These are phyloP conservation scores for Ctenoplectra terminalis DNA, from an alignment of 1,140 invertebrate genomes.

Conservation along the genomic window DNA sequence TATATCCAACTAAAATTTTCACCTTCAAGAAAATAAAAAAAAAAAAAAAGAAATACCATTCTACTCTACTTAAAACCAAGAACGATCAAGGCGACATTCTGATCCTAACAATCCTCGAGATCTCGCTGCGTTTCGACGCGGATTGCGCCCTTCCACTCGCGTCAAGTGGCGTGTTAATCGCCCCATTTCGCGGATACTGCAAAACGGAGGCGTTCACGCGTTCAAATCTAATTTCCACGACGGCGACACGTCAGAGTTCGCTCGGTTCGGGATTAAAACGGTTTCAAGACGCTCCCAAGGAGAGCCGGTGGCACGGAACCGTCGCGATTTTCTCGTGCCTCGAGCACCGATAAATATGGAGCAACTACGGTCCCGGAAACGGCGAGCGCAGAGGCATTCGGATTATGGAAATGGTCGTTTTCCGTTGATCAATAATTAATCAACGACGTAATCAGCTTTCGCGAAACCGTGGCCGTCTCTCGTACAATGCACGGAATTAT, in stretches of 20 bases:
- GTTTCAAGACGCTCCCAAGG: neutral
- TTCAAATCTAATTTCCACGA: neutral
- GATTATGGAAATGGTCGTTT: constrained; percentile 29
- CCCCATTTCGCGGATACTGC: neutral
- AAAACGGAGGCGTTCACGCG: too few relatives aligned
- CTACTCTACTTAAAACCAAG: neutral
- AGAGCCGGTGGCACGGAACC: neutral
- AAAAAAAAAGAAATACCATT: too few relatives aligned
- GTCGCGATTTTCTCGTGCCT: neutral
- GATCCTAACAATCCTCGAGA: neutral
- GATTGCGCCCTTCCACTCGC: neutral
- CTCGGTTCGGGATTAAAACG: constrained; percentile 20
- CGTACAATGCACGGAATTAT: constrained; percentile 12
- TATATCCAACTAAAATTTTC: too few relatives aligned
- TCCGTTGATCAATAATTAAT: constrained; percentile 34
- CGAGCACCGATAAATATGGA: constrained; percentile 19
- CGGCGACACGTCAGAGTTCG: too few relatives aligned
- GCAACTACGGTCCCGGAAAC: neutral
- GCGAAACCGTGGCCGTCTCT: constrained; percentile 10
- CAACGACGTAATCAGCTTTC: constrained; percentile 23
- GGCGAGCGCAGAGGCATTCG: neutral
- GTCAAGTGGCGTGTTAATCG: neutral
- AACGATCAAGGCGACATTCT: neutral
- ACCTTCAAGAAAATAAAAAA: too few relatives aligned
- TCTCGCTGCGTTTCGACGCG: neutral